phyloP scores from a whole-genome alignment of 2,888 invertebrate species.

The Melipona bicolor region DNA sequence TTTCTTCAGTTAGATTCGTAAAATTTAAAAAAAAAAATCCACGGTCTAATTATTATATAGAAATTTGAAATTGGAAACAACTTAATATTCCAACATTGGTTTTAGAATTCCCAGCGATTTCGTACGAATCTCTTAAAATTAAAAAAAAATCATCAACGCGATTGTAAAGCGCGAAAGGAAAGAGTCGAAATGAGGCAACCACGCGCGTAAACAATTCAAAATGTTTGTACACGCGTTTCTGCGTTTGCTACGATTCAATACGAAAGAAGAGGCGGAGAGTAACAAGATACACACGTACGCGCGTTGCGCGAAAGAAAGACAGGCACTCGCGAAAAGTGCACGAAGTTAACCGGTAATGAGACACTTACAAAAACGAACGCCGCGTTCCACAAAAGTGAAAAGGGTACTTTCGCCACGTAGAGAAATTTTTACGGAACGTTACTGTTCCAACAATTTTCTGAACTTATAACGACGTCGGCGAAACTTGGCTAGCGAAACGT shows the following conservation, averaged over 20 bases:
- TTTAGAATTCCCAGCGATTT: no score
- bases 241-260: conserved; percentile 1
- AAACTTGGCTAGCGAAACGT: not conserved
- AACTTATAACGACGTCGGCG: conserved; percentile 22
- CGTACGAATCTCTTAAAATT: not conserved
- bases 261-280: no score
- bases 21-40: not conserved
- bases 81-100: no score
- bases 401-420: not conserved
- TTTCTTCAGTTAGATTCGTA: not conserved
- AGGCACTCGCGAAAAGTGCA: not conserved
- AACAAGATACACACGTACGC: not conserved
- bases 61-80: no score
- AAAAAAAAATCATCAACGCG: not conserved
- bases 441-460: conserved; percentile 24
- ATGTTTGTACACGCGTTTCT: not conserved
- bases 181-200: not conserved
- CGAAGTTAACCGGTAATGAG: conserved; percentile 44
- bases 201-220: not conserved
- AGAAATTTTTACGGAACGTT: conserved; percentile 11
- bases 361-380: conserved; percentile 25
- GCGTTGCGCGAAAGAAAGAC: not conserved
- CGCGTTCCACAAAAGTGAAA: conserved; percentile 14
- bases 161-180: not conserved
- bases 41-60: no score